phyloP scores from a whole-genome alignment of 2,797 vertebrate species.

The Melanotaenia parkinsoni region DNA sequence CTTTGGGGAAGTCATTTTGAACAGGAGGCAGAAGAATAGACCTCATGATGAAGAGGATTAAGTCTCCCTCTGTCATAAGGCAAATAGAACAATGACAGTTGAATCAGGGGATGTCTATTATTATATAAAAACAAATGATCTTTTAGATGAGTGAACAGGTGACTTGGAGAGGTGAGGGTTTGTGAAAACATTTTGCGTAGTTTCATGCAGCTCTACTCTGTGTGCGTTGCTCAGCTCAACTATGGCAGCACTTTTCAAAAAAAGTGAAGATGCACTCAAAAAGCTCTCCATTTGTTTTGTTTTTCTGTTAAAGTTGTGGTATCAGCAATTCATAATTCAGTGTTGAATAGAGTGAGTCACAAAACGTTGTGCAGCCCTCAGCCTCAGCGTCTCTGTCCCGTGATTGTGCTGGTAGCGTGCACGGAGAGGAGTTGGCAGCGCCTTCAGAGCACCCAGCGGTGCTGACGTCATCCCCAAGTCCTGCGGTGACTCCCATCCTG shows the following conservation, averaged over 20 bases:
- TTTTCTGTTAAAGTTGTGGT: constrained; percentile 2
- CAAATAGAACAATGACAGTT: no score
- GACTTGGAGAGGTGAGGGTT: no score
- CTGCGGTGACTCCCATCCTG: constrained; percentile 69
- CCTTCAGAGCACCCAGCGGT: constrained; percentile 66
- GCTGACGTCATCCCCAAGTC: constrained; percentile 77
- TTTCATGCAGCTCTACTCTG: background rate
- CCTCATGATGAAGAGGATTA: no score
- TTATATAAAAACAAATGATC: no score
- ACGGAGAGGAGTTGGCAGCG: constrained; percentile 57
- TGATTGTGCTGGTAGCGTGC: constrained; percentile 22
- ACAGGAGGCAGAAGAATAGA: no score
- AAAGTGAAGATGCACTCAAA: background rate
- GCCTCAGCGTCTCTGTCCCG: constrained; percentile 20
- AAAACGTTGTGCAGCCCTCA: constrained; percentile 44
- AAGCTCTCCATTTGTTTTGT: constrained; percentile 5
- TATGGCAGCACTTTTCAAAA: background rate
- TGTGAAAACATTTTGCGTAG: no score
- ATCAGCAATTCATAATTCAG: constrained; percentile 33
- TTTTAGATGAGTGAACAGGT: no score
- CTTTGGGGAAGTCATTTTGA: no score
- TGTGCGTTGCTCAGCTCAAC: background rate
- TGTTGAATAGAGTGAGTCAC: constrained; percentile 47
- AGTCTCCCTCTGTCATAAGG: no score
- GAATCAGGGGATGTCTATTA: no score